phyloP scores from a whole-genome alignment of 2,797 vertebrate genomes.

The Phrynocephalus vlangalii region DNA sequence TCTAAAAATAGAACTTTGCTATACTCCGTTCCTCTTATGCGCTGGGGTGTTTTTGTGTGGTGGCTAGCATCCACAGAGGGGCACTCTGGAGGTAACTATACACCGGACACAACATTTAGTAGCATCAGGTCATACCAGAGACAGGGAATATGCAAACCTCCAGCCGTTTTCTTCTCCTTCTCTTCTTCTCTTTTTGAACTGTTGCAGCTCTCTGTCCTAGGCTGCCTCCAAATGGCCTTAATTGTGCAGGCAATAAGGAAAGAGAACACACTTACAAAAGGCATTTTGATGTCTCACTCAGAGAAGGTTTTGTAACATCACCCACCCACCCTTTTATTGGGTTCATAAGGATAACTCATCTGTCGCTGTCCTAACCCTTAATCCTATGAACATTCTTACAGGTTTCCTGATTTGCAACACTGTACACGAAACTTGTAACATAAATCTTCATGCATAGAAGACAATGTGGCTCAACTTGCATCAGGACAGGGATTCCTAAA shows the following conservation, averaged over 20 bases:
- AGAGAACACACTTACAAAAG: background rate
- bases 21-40: too few species aligned
- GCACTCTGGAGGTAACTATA: too few species aligned
- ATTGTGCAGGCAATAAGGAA: background rate
- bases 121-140: too few species aligned
- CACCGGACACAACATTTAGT: too few species aligned
- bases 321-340: background rate
- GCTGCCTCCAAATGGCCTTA: too few species aligned
- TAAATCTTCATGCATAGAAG: background rate
- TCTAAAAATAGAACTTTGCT: too few species aligned
- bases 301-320: background rate
- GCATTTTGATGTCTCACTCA: background rate
- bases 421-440: background rate
- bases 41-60: too few species aligned
- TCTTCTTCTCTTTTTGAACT: background rate
- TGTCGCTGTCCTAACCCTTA: background rate
- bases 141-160: too few species aligned
- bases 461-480: background rate
- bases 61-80: too few species aligned
- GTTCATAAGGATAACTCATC: background rate
- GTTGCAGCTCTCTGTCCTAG: background rate
- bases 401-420: slow-evolving; percentile 44
- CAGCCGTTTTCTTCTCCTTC: too few species aligned
- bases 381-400: slow-evolving; percentile 20
- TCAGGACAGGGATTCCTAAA: background rate